phyloP scores from a whole-genome alignment of 2,797 vertebrate species.

The Syncerus caffer region DNA sequence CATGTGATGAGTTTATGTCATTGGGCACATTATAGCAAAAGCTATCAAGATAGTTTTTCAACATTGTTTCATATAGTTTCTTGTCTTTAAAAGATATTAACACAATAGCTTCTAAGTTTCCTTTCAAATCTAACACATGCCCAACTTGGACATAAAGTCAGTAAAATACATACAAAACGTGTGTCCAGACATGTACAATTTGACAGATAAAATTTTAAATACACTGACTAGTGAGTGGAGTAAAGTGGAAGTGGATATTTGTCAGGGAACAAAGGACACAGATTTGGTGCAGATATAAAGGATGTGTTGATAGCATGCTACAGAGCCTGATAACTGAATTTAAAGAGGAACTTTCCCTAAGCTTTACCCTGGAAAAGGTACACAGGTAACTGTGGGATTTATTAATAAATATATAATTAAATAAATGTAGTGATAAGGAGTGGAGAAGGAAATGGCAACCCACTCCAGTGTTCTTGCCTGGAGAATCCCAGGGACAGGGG shows the following conservation, averaged over 20 bases:
- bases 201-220: neutral
- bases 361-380: neutral
- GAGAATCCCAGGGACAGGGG: no score
- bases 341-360: neutral
- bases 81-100: neutral
- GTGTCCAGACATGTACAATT: neutral
- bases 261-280: neutral
- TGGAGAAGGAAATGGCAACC: neutral
- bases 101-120: neutral
- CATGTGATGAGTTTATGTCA: neutral
- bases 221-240: neutral
- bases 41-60: neutral
- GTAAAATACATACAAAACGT: neutral
- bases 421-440: neutral
- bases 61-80: neutral
- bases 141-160: neutral
- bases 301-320: accelerated
- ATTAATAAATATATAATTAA: neutral
- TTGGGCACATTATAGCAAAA: neutral
- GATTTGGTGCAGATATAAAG: neutral
- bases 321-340: neutral
- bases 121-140: neutral
- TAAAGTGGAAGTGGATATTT: neutral
- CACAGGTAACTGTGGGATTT: neutral
- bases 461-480: no score